phyloP scores from a whole-genome alignment of 2,797 vertebrate species.

The Epinephelus awoara region DNA sequence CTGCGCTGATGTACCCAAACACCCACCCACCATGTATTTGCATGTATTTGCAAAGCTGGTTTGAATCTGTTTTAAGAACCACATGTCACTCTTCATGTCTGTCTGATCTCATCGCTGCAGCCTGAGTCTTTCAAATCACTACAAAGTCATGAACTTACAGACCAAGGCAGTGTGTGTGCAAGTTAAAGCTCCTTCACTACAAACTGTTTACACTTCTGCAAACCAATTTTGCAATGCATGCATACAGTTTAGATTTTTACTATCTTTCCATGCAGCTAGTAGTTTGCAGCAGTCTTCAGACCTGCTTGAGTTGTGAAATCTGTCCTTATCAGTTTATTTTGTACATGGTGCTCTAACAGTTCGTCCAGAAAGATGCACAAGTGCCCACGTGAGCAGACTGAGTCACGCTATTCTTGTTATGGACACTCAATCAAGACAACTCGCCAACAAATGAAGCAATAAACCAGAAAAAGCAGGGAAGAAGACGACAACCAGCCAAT shows the following conservation, averaged over 20 bases:
- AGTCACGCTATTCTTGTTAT: not conserved
- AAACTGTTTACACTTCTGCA: not conserved
- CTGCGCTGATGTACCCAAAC: slow-evolving; percentile 35
- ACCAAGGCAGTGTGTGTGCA: no score
- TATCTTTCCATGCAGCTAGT: no score
- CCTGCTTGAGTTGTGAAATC: not conserved
- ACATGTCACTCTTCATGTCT: slow-evolving; percentile 9
- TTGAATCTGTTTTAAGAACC: slow-evolving; percentile 27
- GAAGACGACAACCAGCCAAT: not conserved
- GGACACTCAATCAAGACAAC: not conserved
- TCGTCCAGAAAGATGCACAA: not conserved
- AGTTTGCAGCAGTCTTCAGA: not conserved
- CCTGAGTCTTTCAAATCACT: not conserved
- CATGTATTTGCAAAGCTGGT: slow-evolving; percentile 33
- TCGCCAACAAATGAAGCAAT: not conserved
- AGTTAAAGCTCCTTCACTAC: no score
- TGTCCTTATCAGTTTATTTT: slow-evolving; percentile 9
- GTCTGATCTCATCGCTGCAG: slow-evolving; percentile 15
- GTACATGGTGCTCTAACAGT: not conserved
- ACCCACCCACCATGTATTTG: slow-evolving; percentile 34
- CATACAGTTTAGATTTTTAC: not conserved
- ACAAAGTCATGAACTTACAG: no score
- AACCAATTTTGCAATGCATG: not conserved
- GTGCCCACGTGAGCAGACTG: no score
- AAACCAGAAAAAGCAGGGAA: not conserved